A percentile compares a stretch with the other conserved stretches of the same genome.
Conservation (phyloP, 2,797 vertebrate species). For the Microtus californicus region DNA sequence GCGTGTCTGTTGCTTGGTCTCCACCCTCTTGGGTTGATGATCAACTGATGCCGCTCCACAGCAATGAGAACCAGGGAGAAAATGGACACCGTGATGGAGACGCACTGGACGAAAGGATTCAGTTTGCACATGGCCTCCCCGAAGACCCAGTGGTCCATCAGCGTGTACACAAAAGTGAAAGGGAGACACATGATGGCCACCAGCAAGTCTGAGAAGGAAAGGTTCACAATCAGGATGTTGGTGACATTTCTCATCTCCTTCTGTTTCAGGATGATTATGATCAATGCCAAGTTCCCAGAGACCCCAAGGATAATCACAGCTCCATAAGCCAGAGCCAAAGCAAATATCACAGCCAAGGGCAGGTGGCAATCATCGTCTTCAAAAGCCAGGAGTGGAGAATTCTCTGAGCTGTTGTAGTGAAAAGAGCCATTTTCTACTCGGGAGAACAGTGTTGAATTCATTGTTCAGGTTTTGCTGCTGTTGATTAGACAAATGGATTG, state of each 20-base stretch:
- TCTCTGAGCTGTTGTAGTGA: constrained; percentile 84
- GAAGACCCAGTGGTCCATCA: constrained; percentile 95
- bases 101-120: constrained; percentile 92
- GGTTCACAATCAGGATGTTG: constrained; percentile 93
- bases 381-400: constrained; percentile 81
- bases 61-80: constrained; percentile 94
- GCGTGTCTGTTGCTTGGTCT: constrained; percentile 92
- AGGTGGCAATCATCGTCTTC: constrained; percentile 87
- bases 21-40: constrained; percentile 93
- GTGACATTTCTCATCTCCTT: constrained; percentile 94
- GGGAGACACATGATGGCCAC: constrained; percentile 93
- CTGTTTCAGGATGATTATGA: constrained; percentile 91
- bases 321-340: constrained; percentile 91
- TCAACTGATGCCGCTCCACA: constrained; percentile 92
- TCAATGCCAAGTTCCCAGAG: constrained; percentile 91
- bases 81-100: constrained; percentile 92
- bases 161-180: constrained; percentile 93
- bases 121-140: constrained; percentile 93
- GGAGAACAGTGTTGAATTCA: constrained; percentile 85
- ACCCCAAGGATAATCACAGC: constrained; percentile 92
- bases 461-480: constrained; percentile 59
- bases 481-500: neutral
- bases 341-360: constrained; percentile 90
- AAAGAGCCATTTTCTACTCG: constrained; percentile 84
- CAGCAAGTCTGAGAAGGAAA: constrained; percentile 92